phyloP scores from a whole-genome alignment of 2,797 vertebrate genomes.

The Sarcophilus harrisii region DNA sequence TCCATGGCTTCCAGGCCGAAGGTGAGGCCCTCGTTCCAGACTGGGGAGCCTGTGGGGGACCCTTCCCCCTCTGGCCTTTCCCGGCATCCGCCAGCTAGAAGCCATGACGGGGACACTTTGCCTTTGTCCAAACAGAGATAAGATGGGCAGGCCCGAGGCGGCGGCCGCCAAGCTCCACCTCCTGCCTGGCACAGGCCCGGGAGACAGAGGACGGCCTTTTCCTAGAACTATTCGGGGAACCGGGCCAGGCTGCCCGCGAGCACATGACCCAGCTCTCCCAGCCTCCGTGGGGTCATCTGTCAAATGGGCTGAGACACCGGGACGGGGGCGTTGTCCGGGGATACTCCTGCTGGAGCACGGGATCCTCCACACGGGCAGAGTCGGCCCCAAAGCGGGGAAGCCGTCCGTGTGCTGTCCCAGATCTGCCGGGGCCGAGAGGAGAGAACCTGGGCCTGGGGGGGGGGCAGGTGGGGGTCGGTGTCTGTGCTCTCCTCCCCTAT shows the following conservation, averaged over 20 bases:
- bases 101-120: not conserved
- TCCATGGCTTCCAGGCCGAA: not conserved
- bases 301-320: not conserved
- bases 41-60: not conserved
- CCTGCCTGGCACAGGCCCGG: not conserved
- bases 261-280: not conserved
- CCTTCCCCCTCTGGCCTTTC: not conserved
- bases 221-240: not conserved
- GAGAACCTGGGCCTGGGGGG: too few species aligned
- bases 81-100: not conserved
- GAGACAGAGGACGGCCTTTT: not conserved
- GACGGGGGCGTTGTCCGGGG: not conserved
- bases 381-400: not conserved
- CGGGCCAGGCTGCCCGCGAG: not conserved
- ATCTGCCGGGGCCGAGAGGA: not conserved
- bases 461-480: too few species aligned
- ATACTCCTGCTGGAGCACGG: not conserved
- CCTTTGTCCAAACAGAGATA: not conserved
- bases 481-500: too few species aligned
- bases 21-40: not conserved
- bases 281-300: not conserved
- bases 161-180: not conserved
- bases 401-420: not conserved
- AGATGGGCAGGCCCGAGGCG: not conserved
- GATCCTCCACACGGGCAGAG: not conserved